These are phyloP conservation scores for Yasuhikotakia modesta DNA, from an alignment of 2,797 vertebrate genomes.

Conservation along the genomic window DNA sequence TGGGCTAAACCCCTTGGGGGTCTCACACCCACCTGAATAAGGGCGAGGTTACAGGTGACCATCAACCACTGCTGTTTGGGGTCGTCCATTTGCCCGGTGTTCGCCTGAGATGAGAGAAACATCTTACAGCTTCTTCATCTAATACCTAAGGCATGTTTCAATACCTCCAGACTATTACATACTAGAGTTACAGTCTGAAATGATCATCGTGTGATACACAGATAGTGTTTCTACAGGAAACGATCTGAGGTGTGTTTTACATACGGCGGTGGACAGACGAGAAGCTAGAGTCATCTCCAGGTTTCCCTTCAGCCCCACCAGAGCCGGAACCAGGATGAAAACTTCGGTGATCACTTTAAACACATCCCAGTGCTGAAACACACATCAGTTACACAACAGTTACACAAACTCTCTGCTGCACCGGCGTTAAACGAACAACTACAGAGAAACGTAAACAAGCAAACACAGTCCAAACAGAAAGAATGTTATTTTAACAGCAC, in stretches of 20 bases:
- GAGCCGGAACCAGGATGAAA: slow-evolving; percentile 91
- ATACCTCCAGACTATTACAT: background rate
- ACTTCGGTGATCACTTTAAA: slow-evolving; percentile 90
- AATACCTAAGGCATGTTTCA: slow-evolving; percentile 4
- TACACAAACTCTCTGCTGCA: background rate
- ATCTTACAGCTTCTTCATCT: background rate
- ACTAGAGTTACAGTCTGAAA: background rate
- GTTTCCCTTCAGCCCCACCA: slow-evolving; percentile 97
- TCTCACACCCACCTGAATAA: slow-evolving; percentile 89
- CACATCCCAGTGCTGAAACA: slow-evolving; percentile 90
- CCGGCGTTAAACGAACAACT: background rate
- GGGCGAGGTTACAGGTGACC: slow-evolving; percentile 90
- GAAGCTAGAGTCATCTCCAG: slow-evolving; percentile 97
- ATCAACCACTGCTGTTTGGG: slow-evolving; percentile 85
- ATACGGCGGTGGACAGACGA: slow-evolving; percentile 94
- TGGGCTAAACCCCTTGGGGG: no score
- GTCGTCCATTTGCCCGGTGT: slow-evolving; percentile 93
- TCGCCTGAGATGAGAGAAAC: slow-evolving; percentile 77
- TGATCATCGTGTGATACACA: background rate
- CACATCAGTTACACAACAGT: slow-evolving; percentile 29
- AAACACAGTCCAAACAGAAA: background rate
- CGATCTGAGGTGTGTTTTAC: slow-evolving; percentile 52
- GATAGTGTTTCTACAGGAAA: background rate
- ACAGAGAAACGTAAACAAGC: background rate
- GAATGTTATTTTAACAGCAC: no score